Conservation (phyloP, 2,113 vertebrate genomes). For the Tragelaphus imberbis region DNA sequence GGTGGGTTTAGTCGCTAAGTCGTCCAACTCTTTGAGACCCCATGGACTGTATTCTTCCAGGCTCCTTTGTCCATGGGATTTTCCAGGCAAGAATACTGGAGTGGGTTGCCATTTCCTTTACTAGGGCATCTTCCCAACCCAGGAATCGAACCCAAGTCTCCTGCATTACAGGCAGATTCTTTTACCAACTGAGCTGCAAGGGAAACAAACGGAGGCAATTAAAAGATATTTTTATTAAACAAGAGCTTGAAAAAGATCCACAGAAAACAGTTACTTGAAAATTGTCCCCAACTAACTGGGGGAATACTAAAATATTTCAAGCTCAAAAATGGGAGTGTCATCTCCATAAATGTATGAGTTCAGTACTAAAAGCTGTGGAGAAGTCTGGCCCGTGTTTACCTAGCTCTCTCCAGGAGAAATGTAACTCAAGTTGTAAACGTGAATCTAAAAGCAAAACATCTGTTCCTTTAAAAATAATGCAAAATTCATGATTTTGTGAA, state of each 20-base stretch:
- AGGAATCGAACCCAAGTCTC: neutral
- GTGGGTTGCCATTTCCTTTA: neutral
- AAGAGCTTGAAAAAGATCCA: neutral
- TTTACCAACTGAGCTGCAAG: neutral
- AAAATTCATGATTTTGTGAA: constrained; percentile 54
- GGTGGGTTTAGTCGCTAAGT: neutral
- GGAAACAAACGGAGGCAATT: neutral
- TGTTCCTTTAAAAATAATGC: constrained; percentile 53
- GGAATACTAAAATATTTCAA: neutral
- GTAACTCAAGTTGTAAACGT: constrained; percentile 31
- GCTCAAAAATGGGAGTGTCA: neutral
- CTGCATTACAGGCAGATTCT: neutral
- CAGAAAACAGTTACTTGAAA: neutral
- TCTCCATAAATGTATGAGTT: neutral
- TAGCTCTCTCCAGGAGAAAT: constrained; percentile 30
- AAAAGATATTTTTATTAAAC: neutral
- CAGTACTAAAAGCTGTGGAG: neutral
- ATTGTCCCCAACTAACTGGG: neutral
- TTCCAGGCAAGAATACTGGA: neutral
- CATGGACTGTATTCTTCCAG: neutral
- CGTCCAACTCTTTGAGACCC: neutral
- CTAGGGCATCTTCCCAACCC: neutral
- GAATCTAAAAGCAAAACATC: constrained; percentile 56
- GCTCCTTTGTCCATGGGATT: neutral
- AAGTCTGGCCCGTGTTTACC: neutral